phyloP scores from a whole-genome alignment of 2,888 invertebrate species.

The Athalia circularis region DNA sequence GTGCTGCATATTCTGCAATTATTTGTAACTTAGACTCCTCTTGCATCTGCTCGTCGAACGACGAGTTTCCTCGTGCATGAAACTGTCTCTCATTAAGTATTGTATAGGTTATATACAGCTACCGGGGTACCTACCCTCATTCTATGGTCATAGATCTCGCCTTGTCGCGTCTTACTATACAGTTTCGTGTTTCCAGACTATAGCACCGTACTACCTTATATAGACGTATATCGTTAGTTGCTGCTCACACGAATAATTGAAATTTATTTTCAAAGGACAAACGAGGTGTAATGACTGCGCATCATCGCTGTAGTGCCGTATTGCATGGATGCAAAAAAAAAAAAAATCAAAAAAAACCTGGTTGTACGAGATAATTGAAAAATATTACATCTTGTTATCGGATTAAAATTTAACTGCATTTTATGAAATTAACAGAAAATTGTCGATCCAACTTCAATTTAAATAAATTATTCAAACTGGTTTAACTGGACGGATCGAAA shows the following conservation, averaged over 20 bases:
- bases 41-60: conserved; percentile 16
- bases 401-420: too few relatives aligned
- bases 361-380: too few relatives aligned
- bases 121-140: background rate
- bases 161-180: conserved; percentile 14
- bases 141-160: conserved; percentile 37
- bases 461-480: too few relatives aligned
- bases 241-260: conserved; percentile 14
- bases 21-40: conserved; percentile 13
- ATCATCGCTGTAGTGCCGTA: background rate
- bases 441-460: too few relatives aligned
- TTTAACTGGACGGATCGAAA: too few relatives aligned
- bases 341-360: too few relatives aligned
- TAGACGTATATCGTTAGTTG: background rate
- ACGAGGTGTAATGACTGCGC: background rate
- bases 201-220: too few relatives aligned
- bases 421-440: too few relatives aligned
- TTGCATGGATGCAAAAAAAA: too few relatives aligned
- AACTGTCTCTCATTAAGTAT: conserved; percentile 36
- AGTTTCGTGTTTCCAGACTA: background rate
- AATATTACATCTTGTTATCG: too few relatives aligned
- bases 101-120: background rate
- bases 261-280: conserved; percentile 7
- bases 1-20: background rate
- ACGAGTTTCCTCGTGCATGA: conserved; percentile 5